Percentiles rank a stretch among this genome's conserved stretches.
Conservation (phyloP, 2,888 invertebrate genomes). For the Cosmorhoe ocellata region DNA sequence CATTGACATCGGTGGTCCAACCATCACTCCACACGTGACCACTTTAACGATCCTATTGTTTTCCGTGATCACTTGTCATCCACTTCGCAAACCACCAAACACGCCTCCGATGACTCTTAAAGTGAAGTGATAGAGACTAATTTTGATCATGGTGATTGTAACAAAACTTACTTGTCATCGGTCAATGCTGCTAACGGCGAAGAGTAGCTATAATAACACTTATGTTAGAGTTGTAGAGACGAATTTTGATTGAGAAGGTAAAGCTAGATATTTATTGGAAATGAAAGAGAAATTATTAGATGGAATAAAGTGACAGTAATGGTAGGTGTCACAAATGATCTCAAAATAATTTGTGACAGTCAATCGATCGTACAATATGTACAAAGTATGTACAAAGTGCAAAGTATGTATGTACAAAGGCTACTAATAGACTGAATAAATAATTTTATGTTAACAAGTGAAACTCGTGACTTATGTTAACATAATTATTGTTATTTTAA, state of each 20-base stretch:
- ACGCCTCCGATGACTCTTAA: constrained; percentile 29
- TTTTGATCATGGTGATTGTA: constrained; percentile 27
- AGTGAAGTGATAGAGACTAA: constrained; percentile 36
- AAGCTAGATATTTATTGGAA: constrained; percentile 33
- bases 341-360: constrained; percentile 63
- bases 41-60: constrained; percentile 79
- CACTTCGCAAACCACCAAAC: constrained; percentile 38
- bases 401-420: too few relatives aligned
- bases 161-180: not conserved
- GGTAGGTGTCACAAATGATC: constrained; percentile 69
- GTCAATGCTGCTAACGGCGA: not conserved
- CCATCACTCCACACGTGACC: constrained; percentile 67
- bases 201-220: constrained; percentile 12
- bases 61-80: constrained; percentile 71
- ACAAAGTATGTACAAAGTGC: too few relatives aligned
- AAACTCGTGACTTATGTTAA: too few relatives aligned
- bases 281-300: constrained; percentile 63
- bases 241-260: constrained; percentile 32
- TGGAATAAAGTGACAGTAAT: constrained; percentile 62
- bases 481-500: too few relatives aligned
- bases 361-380: constrained; percentile 65
- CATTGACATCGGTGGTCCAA: constrained; percentile 69
- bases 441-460: too few relatives aligned
- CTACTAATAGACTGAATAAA: too few relatives aligned
- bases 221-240: constrained; percentile 41